Evolutionary conservation across 2,797 vertebrate genomes (phyloP).

Genomic region (Cryptoprocta ferox): DNA sequence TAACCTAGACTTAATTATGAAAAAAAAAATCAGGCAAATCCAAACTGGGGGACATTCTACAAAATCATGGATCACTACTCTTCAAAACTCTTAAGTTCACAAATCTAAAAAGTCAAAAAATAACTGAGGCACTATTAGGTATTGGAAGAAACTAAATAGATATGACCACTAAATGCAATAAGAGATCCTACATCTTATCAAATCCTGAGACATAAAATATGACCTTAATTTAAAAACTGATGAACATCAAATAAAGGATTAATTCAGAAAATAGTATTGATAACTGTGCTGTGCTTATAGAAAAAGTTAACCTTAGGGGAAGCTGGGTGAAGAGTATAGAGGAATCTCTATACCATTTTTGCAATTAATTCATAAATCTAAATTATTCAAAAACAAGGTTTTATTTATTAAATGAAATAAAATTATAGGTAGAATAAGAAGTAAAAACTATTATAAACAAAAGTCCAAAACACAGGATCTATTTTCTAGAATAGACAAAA

Average conservation of each 20-base stretch:
- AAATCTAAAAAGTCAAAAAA: background rate
- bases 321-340: background rate
- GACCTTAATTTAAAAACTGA: background rate
- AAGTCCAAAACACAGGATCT: background rate
- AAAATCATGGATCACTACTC: background rate
- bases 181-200: background rate
- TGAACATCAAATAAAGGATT: background rate
- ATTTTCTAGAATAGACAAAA: background rate
- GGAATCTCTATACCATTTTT: background rate
- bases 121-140: background rate
- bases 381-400: slow-evolving; percentile 21
- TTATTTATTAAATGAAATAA: background rate
- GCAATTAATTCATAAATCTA: background rate
- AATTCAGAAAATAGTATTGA: background rate
- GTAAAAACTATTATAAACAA: background rate
- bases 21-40: background rate
- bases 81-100: background rate
- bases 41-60: background rate
- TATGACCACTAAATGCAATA: background rate
- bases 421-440: background rate
- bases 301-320: background rate
- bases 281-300: background rate
- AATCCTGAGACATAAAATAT: background rate
- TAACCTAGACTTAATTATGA: background rate
- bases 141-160: background rate